phyloP scores from a whole-genome alignment of 37 sponge, comb jelly and placozoan genomes.

The Hexactinellida sp. region DNA sequence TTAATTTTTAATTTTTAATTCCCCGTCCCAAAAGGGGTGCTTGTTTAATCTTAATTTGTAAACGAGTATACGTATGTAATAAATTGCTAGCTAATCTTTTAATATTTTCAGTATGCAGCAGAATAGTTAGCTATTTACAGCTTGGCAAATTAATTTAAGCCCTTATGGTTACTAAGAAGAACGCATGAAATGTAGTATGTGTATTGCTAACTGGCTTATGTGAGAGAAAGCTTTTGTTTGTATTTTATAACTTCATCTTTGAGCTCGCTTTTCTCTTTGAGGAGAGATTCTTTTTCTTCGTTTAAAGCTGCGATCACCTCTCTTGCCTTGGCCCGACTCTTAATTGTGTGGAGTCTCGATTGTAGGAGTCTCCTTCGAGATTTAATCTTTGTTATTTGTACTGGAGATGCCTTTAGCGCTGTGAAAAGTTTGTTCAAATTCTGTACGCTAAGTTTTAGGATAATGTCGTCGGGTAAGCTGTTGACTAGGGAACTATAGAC shows the following conservation, averaged over 20 bases:
- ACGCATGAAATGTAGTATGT: no score
- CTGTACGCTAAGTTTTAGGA: not conserved
- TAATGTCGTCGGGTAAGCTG: not conserved
- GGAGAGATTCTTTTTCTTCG: not conserved
- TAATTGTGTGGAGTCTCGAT: not conserved
- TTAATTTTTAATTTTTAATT: no score
- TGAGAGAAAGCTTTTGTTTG: not conserved
- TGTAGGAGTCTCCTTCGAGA: not conserved
- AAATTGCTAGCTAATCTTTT: no score
- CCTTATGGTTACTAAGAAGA: no score
- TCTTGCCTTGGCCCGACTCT: not conserved
- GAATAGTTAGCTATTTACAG: no score
- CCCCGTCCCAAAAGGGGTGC: no score
- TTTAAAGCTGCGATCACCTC: not conserved
- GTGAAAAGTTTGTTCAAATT: not conserved
- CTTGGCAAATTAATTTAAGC: no score
- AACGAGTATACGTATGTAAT: no score
- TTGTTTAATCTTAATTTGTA: no score
- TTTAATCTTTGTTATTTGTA: not conserved
- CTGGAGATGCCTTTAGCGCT: not conserved
- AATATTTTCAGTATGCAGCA: no score
- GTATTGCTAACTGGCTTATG: not conserved
- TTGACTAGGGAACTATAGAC: not conserved
- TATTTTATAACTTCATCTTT: not conserved
- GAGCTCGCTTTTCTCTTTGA: not conserved